Evolutionary conservation across 1,140 invertebrate species (phyloP), one percentile per base, ranked within the genome.

Genomic region (Drosophila rufa): DNA sequence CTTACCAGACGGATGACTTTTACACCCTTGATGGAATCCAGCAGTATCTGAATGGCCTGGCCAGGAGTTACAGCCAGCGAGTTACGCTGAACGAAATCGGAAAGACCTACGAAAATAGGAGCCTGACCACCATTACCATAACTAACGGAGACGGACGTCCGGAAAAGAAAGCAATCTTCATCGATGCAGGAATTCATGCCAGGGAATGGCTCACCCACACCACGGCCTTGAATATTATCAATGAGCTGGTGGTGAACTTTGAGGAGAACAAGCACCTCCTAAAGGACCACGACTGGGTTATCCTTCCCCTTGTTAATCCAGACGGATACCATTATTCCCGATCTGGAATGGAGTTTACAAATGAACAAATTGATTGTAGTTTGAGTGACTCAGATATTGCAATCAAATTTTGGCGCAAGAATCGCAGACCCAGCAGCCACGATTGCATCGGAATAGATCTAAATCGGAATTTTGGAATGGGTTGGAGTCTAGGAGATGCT

Each of bases 151-250:
- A 89, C 66, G 65, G 77, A 4, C 58, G 70, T 1, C 47, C 70
- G 1, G 81, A 68, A 4, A 95, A 95, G 67, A 94, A 93, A 1
- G 92, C 94, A 0, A 94, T 95, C 55, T 86, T 95, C 4, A 91
- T 94, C 11, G 94, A 95, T 68, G 94, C 93, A 30, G 93, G 92
- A 12, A 92, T 94, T 4, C 95, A 96, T 92, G 95, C 95, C 3
- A 93, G 96, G 58, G 96, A 43, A 94, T 95, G 4, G 94, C 94
- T 3, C 93, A 93, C 95, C 0, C 94, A 95, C 11, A 94, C 95
- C 0, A 93, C 94, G 0, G 94, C 94, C 22, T 74, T 95, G 3
- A 96, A 95, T 90, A 93, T 95, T n/a, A 94, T 96, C 8, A 82
- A 95, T 55, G 93, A 95, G 80, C 81, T 96, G 22, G 93, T 95